A percentile compares a stretch with the other conserved stretches of the same genome.
phyloP scores from a whole-genome alignment of 2,113 vertebrate species.

The Cricetomys ansorgei region DNA sequence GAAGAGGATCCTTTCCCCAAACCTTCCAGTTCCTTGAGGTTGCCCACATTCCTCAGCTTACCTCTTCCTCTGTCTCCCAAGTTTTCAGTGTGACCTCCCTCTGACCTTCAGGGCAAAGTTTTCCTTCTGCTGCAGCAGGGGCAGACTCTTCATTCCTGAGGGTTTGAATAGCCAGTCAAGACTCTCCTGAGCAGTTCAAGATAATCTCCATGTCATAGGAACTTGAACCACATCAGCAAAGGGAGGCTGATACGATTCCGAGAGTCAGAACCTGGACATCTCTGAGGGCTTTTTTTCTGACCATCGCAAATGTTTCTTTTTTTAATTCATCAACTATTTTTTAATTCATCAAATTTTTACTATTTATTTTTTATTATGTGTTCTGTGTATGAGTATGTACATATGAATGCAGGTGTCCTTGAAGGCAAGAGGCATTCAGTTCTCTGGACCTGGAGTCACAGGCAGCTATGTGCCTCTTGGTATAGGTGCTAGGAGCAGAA shows the following conservation, averaged over 20 bases:
- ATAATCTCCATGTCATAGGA: neutral
- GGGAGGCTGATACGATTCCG: neutral
- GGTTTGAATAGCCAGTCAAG: neutral
- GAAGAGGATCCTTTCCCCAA: neutral
- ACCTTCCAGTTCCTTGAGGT: neutral
- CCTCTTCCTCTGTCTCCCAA: neutral
- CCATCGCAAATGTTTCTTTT: neutral
- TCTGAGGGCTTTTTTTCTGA: neutral
- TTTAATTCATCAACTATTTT: neutral
- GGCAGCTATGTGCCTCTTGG: neutral
- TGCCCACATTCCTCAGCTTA: neutral
- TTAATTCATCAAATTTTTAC: neutral
- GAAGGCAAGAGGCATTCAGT: neutral
- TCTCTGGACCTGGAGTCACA: neutral
- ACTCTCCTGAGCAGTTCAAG: neutral
- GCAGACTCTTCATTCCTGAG: neutral
- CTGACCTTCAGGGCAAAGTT: rapidly evolving
- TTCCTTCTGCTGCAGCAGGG: neutral
- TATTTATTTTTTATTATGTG: neutral
- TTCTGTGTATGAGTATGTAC: neutral
- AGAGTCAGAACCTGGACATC: neutral
- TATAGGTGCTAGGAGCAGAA: neutral
- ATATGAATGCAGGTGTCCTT: neutral
- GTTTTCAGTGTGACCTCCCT: no score
- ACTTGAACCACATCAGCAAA: neutral